A percentile compares a stretch with the other conserved stretches of the same genome.
These are phyloP conservation scores for Cotesia vestalis DNA, from an alignment of 1,140 invertebrate species.

Conservation along the genomic window DNA sequence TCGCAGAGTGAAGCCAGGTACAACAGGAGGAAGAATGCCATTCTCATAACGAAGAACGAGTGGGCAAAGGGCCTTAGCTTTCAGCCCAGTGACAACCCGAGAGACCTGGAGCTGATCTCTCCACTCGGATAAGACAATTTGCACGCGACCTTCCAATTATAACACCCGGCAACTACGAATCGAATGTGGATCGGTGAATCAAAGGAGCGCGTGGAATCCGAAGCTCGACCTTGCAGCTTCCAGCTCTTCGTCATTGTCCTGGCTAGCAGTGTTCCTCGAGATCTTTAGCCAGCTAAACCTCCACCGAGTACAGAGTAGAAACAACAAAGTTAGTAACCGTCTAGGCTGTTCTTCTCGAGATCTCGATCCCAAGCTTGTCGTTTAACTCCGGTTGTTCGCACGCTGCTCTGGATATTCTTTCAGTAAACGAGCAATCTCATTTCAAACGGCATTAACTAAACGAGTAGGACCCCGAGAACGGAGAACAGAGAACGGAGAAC, in stretches of 20 bases:
- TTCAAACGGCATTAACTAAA: conserved; percentile 5
- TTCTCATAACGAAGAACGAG: conserved; percentile 9
- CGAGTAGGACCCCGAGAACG: background rate
- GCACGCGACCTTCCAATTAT: conserved; percentile 36
- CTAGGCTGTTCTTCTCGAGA: conserved; percentile 23
- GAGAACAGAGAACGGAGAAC: background rate
- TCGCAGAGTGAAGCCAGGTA: too few relatives aligned
- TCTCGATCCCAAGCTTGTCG: conserved; percentile 16
- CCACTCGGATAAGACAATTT: conserved; percentile 33
- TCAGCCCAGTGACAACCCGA: background rate
- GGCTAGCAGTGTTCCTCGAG: background rate
- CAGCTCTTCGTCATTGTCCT: conserved; percentile 34
- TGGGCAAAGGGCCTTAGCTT: background rate
- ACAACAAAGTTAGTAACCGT: background rate
- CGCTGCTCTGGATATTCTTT: background rate
- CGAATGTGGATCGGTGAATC: conserved; percentile 18
- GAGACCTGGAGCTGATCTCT: conserved; percentile 23
- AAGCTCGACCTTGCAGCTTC: conserved; percentile 27
- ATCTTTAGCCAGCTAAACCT: background rate
- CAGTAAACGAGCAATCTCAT: conserved; percentile 22
- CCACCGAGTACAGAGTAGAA: background rate
- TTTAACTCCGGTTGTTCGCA: conserved; percentile 19
- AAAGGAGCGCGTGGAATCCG: conserved; percentile 29
- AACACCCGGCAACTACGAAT: conserved; percentile 29
- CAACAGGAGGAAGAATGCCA: too few relatives aligned